These are phyloP conservation scores for Homarus gammarus DNA, from an alignment of 2,888 invertebrate species.

Conservation along the genomic window DNA sequence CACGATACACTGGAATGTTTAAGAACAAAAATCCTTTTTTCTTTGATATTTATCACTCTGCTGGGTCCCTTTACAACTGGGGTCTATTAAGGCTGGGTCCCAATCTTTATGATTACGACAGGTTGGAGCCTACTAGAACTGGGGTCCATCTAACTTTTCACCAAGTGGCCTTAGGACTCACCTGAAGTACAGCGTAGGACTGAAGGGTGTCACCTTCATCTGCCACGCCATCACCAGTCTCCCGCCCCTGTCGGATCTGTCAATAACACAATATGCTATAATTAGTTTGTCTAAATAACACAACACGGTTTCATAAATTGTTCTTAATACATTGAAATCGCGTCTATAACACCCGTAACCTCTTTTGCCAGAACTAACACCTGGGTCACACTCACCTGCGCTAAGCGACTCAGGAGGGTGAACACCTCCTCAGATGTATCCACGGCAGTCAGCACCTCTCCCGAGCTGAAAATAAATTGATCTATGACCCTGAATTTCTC, in stretches of 20 bases:
- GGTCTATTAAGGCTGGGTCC: too few relatives aligned
- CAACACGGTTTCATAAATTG: neutral
- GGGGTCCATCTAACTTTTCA: neutral
- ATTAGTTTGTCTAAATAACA: neutral
- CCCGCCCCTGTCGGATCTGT: conserved; percentile 1
- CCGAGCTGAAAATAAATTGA: conserved; percentile 15
- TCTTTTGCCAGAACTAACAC: too few relatives aligned
- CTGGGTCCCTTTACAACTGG: neutral
- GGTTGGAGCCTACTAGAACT: too few relatives aligned
- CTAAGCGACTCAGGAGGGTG: conserved; percentile 51
- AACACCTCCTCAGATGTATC: conserved; percentile 56
- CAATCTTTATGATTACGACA: neutral
- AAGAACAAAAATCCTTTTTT: too few relatives aligned
- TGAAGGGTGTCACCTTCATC: neutral
- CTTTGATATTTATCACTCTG: too few relatives aligned
- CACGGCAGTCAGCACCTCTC: conserved; percentile 32
- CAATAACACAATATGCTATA: neutral
- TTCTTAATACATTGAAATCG: neutral
- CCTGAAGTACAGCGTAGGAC: neutral
- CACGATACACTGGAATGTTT: too few relatives aligned
- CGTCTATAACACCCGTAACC: neutral
- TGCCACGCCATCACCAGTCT: neutral
- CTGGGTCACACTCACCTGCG: conserved; percentile 27
- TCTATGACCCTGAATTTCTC: too few relatives aligned
- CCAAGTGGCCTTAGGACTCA: neutral